Evolutionary conservation across 2,113 vertebrate species (phyloP).

Genomic region (Coracopsis vasa): DNA sequence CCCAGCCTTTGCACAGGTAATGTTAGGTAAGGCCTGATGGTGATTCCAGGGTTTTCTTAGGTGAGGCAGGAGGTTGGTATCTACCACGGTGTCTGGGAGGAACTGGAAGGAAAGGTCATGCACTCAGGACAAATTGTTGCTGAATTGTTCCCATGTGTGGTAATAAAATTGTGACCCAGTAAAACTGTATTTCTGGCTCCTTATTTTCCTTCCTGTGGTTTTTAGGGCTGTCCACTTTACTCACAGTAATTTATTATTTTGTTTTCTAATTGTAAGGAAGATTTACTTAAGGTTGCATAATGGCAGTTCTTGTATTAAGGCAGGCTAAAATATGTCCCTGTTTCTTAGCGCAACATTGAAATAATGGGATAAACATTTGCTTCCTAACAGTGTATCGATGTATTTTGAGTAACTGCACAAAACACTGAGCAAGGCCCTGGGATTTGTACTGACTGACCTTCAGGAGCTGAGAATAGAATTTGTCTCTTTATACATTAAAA

Average conservation of each 20-base stretch:
- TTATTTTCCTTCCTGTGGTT: background rate
- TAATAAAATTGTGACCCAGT: conserved; percentile 11
- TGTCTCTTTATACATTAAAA: background rate
- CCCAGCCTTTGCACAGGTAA: fast-evolving
- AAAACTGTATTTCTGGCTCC: background rate
- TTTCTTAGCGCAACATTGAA: background rate
- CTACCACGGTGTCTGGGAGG: background rate
- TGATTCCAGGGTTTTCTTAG: background rate
- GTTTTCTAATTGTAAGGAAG: background rate
- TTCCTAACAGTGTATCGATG: fast-evolving
- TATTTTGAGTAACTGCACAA: background rate
- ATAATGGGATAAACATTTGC: background rate
- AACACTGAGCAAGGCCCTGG: background rate
- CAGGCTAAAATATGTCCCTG: background rate
- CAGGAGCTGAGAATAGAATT: background rate
- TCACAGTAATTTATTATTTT: conserved; percentile 4
- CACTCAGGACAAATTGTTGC: background rate
- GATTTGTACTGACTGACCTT: background rate
- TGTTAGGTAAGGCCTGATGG: background rate
- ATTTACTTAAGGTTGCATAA: background rate
- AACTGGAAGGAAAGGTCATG: background rate
- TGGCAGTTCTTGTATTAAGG: background rate
- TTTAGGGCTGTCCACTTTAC: background rate
- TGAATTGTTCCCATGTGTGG: background rate
- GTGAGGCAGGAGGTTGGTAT: background rate